Percentiles rank a stretch among this genome's conserved stretches.
Evolutionary conservation across 2,797 vertebrate genomes (phyloP).

Genomic region (Tapera naevia): DNA sequence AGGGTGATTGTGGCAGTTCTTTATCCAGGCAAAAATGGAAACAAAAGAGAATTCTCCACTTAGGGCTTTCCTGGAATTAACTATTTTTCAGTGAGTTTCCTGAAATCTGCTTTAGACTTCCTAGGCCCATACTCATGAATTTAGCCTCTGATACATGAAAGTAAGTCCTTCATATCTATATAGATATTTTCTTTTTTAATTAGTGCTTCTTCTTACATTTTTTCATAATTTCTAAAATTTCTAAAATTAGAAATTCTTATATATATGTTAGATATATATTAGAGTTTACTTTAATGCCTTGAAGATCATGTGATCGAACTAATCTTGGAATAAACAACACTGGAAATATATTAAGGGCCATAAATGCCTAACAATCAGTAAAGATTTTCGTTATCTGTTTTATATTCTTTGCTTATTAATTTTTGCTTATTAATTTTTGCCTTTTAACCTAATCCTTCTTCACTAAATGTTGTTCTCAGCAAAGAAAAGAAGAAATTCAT

Average conservation of each 20-base stretch:
- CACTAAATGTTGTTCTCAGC: conserved; percentile 72
- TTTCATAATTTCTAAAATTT: background rate
- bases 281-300: background rate
- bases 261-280: background rate
- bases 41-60: background rate
- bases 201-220: background rate
- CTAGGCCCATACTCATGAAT: background rate
- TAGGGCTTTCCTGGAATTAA: background rate
- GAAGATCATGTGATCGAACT: background rate
- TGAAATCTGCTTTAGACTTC: background rate
- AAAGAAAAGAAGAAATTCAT: conserved; percentile 89
- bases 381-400: background rate
- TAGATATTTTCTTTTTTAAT: background rate
- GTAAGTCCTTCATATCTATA: background rate
- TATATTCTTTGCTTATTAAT: background rate
- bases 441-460: background rate
- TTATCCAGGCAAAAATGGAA: background rate
- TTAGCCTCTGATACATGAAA: background rate
- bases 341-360: background rate
- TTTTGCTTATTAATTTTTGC: background rate
- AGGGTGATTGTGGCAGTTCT: background rate
- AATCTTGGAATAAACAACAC: background rate
- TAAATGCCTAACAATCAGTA: background rate
- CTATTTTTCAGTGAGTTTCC: background rate
- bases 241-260: background rate